phyloP scores from a whole-genome alignment of 2,113 vertebrate species.

The Poeciliopsis occidentalis region DNA sequence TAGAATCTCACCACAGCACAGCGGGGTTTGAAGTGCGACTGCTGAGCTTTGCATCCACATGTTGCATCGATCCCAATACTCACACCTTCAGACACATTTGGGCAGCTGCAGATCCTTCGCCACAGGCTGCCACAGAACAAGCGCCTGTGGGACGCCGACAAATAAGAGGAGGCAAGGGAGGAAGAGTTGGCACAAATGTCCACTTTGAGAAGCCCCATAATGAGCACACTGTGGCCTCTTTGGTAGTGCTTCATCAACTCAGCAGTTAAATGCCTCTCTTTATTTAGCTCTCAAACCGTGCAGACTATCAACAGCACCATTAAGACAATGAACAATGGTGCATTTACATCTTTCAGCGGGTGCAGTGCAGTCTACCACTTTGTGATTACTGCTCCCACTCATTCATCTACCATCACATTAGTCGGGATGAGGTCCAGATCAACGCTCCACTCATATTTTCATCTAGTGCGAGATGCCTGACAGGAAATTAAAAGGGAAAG shows the following conservation, averaged over 20 bases:
- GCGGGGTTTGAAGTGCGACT: neutral
- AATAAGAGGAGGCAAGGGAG: constrained; percentile 67
- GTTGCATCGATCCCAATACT: neutral
- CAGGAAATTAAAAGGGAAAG: constrained; percentile 65
- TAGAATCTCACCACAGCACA: neutral
- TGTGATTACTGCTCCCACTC: constrained; percentile 43
- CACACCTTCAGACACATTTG: constrained; percentile 48
- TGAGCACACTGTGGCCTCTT: constrained; percentile 74
- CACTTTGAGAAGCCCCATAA: constrained; percentile 74
- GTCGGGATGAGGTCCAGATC: constrained; percentile 45
- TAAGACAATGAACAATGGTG: constrained; percentile 70
- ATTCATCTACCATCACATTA: constrained; percentile 54
- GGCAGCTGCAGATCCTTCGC: constrained; percentile 58
- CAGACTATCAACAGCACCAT: constrained; percentile 72
- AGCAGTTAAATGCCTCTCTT: constrained; percentile 68
- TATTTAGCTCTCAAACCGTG: constrained; percentile 69
- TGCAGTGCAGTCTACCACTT: constrained; percentile 34
- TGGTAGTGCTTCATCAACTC: constrained; percentile 67
- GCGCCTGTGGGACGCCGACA: constrained; percentile 61
- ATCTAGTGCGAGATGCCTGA: constrained; percentile 41
- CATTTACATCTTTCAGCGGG: constrained; percentile 54
- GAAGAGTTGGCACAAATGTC: constrained; percentile 72
- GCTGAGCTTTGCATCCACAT: neutral
- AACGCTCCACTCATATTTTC: constrained; percentile 54
- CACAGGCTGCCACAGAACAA: constrained; percentile 59